These are phyloP conservation scores for Heliconius melpomene DNA, from an alignment of 1,140 invertebrate genomes.

Conservation along the genomic window DNA sequence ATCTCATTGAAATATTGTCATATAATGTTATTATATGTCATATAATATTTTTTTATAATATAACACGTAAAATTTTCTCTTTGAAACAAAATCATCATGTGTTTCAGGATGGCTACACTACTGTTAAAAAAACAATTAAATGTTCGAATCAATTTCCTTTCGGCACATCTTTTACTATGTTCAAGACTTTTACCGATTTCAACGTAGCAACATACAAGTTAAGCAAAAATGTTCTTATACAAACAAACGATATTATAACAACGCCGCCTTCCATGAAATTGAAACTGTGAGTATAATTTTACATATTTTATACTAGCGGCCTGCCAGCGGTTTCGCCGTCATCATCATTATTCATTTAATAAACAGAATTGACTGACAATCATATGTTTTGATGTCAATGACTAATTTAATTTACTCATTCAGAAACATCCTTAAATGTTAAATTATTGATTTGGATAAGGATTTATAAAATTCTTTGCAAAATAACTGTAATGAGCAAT, in stretches of 20 bases:
- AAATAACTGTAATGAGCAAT: no score
- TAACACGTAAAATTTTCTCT: slow-evolving; percentile 20
- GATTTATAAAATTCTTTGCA: no score
- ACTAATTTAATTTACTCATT: no score
- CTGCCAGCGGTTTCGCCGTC: no score
- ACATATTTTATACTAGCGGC: background rate
- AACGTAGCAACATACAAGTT: slow-evolving; percentile 54
- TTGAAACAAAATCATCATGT: slow-evolving; percentile 4
- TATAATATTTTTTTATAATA: background rate
- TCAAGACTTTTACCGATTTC: slow-evolving; percentile 61
- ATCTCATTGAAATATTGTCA: background rate
- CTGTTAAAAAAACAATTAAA: slow-evolving; percentile 55
- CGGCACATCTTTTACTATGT: slow-evolving; percentile 49
- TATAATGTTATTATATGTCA: no score
- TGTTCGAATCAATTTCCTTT: slow-evolving; percentile 51
- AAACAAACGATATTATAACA: slow-evolving; percentile 53
- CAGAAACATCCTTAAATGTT: no score
- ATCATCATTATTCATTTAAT: no score
- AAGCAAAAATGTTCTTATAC: slow-evolving; percentile 57
- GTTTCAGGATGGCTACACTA: slow-evolving; percentile 60
- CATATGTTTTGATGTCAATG: no score
- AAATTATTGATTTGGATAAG: no score
- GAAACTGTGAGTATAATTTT: slow-evolving; percentile 52
- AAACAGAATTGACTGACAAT: no score
- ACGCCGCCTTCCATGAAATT: slow-evolving; percentile 54